phyloP scores from a whole-genome alignment of 2,888 invertebrate species.

The Drosophila affinis region DNA sequence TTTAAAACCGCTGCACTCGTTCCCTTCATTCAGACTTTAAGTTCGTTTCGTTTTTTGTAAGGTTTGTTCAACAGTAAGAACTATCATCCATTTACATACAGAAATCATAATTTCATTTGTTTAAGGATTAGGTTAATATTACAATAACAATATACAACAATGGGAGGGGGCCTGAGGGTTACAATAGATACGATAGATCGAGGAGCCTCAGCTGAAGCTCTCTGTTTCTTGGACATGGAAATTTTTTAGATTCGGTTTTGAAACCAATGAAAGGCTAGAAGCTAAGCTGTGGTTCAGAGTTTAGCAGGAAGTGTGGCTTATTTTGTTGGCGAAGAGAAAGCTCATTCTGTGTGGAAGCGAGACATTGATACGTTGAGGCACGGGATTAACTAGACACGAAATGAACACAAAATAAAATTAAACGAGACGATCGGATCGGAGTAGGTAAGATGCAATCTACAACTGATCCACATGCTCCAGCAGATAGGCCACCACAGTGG shows the following conservation, averaged over 20 bases:
- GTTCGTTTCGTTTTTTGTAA: slow-evolving; percentile 73
- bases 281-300: slow-evolving; percentile 33
- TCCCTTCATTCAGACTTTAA: slow-evolving; percentile 77
- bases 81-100: slow-evolving; percentile 38
- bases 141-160: slow-evolving; percentile 56
- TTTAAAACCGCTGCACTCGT: slow-evolving; percentile 77
- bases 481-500: slow-evolving; percentile 69
- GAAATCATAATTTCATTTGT: slow-evolving; percentile 12
- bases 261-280: slow-evolving; percentile 58
- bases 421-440: slow-evolving; percentile 13
- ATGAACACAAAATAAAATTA: slow-evolving; percentile 45
- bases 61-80: slow-evolving; percentile 55
- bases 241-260: slow-evolving; percentile 34
- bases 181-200: slow-evolving; percentile 25
- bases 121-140: slow-evolving; percentile 27
- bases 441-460: slow-evolving; percentile 39
- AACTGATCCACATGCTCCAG: slow-evolving; percentile 79
- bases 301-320: slow-evolving; percentile 35
- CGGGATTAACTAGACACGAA: slow-evolving; percentile 4
- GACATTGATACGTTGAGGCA: slow-evolving; percentile 1
- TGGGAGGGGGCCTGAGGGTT: slow-evolving; percentile 55
- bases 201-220: neutral
- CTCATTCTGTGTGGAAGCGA: slow-evolving; percentile 21
- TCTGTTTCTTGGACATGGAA: slow-evolving; percentile 22
- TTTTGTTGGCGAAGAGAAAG: slow-evolving; percentile 39